Evolutionary conservation across 2,797 vertebrate species (phyloP).

Genomic region (Xenopus petersii): DNA sequence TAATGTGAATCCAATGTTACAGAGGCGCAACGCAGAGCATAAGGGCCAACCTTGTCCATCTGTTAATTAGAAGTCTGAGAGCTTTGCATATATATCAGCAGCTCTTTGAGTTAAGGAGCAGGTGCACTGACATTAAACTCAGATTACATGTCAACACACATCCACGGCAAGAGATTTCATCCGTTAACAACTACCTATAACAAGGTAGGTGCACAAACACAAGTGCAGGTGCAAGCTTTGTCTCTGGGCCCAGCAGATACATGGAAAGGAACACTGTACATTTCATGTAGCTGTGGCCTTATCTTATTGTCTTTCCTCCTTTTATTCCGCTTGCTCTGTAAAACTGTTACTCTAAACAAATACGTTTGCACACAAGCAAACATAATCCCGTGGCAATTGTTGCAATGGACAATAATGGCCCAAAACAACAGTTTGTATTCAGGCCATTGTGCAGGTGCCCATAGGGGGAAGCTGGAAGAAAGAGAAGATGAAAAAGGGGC

Average conservation of each 20-base stretch:
- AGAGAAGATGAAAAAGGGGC: too few species aligned
- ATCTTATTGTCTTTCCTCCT: neutral
- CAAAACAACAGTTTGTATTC: too few species aligned
- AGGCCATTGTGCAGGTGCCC: too few species aligned
- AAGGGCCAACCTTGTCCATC: slow-evolving; percentile 3
- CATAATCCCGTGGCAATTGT: neutral
- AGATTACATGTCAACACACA: slow-evolving; percentile 47
- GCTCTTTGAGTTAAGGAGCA: slow-evolving; percentile 46
- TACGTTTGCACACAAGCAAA: neutral
- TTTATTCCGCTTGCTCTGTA: slow-evolving; percentile 1
- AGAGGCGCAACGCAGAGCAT: too few species aligned
- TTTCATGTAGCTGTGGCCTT: neutral
- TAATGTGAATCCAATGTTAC: too few species aligned
- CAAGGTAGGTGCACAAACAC: slow-evolving; percentile 53
- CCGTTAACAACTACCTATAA: slow-evolving; percentile 57
- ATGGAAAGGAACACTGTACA: slow-evolving; percentile 18
- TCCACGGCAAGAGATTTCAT: slow-evolving; percentile 38
- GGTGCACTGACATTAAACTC: slow-evolving; percentile 46
- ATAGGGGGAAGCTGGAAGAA: too few species aligned
- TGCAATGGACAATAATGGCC: neutral
- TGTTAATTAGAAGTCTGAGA: slow-evolving; percentile 25
- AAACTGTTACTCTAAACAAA: slow-evolving; percentile 23
- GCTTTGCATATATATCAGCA: neutral
- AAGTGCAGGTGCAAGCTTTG: slow-evolving; percentile 62
- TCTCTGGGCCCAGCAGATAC: slow-evolving; percentile 44